These are phyloP conservation scores for Andrena marginata DNA, from an alignment of 2,888 invertebrate genomes.

Conservation along the genomic window DNA sequence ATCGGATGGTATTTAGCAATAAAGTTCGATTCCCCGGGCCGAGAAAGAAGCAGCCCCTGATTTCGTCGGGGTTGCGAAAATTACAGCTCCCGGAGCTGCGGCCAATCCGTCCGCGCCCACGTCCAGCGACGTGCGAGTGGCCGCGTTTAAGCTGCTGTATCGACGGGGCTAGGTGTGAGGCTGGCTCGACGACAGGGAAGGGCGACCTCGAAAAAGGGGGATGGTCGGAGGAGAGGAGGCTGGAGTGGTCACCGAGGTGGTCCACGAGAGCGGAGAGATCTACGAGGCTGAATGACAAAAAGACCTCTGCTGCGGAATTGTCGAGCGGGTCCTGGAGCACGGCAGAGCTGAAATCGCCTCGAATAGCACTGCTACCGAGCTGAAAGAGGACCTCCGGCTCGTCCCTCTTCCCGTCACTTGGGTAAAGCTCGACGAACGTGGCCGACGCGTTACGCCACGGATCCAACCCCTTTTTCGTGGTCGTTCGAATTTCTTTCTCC, in stretches of 20 bases:
- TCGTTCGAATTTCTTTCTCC: slow-evolving; percentile 28
- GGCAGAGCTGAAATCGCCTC: slow-evolving; percentile 67
- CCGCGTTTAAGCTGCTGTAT: slow-evolving; percentile 75
- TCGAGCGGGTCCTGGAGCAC: slow-evolving; percentile 55
- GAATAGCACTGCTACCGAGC: slow-evolving; percentile 55
- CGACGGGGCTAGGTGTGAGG: slow-evolving; percentile 65
- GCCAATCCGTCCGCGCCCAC: slow-evolving; percentile 43
- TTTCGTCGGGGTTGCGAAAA: slow-evolving; percentile 84
- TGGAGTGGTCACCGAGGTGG: slow-evolving; percentile 76
- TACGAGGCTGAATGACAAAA: slow-evolving; percentile 79
- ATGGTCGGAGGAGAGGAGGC: slow-evolving; percentile 50
- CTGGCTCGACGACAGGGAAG: slow-evolving; percentile 48
- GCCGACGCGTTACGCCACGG: slow-evolving; percentile 17
- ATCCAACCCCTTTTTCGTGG: slow-evolving; percentile 28
- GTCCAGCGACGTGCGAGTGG: slow-evolving; percentile 71
- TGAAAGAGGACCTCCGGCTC: slow-evolving; percentile 61
- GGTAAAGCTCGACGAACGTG: slow-evolving; percentile 26
- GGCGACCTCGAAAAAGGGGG: slow-evolving; percentile 61
- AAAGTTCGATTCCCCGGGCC: slow-evolving; percentile 83
- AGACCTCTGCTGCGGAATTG: slow-evolving; percentile 64
- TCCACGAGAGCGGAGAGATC: slow-evolving; percentile 72
- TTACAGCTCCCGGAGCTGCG: slow-evolving; percentile 78
- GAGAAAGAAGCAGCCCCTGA: slow-evolving; percentile 84
- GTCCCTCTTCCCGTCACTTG: slow-evolving; percentile 25
- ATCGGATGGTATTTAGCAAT: slow-evolving; percentile 85